phyloP scores from a whole-genome alignment of 1,140 invertebrate species.

The Drosophila trapezifrons region DNA sequence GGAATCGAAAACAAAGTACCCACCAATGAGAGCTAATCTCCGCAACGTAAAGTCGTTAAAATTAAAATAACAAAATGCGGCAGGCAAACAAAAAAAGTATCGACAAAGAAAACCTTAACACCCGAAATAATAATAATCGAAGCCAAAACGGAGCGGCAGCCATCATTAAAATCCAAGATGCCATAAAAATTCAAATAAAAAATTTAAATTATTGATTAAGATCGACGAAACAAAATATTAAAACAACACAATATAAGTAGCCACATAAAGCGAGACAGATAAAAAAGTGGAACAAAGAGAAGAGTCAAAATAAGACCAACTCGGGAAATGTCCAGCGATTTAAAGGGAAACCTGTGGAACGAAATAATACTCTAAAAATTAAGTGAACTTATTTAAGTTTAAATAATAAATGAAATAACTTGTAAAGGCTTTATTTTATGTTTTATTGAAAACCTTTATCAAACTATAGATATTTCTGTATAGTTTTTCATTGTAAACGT shows the following conservation, averaged over 20 bases:
- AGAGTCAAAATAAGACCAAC: constrained; percentile 66
- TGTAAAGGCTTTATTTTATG: no score
- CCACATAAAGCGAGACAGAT: constrained; percentile 18
- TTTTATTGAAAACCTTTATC: no score
- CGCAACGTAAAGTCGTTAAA: constrained; percentile 48
- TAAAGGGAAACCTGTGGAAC: background rate
- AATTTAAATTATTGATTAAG: constrained; percentile 83
- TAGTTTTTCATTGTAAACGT: no score
- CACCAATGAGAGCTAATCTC: constrained; percentile 57
- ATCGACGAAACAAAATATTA: constrained; percentile 75
- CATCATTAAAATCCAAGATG: constrained; percentile 62
- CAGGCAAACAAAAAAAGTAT: constrained; percentile 46
- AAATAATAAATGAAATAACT: no score
- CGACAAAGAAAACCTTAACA: constrained; percentile 45
- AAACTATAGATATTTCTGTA: no score
- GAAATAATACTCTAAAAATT: constrained; percentile 12
- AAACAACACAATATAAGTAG: constrained; percentile 52
- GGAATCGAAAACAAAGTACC: constrained; percentile 43
- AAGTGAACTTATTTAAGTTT: no score
- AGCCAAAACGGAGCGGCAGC: constrained; percentile 38
- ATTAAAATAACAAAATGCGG: constrained; percentile 67
- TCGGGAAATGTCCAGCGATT: constrained; percentile 12
- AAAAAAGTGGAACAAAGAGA: constrained; percentile 44
- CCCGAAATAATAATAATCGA: constrained; percentile 44
- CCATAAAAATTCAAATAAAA: constrained; percentile 79